Evolutionary conservation across 2,113 vertebrate species (phyloP).

Genomic region (Amblyopsis rosae): DNA sequence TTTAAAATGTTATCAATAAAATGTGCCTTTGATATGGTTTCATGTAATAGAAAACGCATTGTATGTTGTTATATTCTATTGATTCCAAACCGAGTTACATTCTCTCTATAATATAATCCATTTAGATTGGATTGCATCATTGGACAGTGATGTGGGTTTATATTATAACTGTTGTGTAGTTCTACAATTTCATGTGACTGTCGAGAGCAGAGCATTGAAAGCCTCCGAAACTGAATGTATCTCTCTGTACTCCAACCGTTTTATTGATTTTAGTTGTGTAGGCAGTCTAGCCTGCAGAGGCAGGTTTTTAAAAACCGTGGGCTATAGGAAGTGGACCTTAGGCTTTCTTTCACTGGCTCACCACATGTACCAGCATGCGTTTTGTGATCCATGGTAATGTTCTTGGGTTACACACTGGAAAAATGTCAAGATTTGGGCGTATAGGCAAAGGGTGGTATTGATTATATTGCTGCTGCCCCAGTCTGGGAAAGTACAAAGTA

Average conservation of each 20-base stretch:
- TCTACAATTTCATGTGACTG: slow-evolving; percentile 14
- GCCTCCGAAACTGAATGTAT: slow-evolving; percentile 15
- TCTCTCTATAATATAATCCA: slow-evolving; percentile 25
- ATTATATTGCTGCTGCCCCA: slow-evolving; percentile 32
- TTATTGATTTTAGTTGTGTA: slow-evolving; percentile 11
- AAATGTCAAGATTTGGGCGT: slow-evolving; percentile 16
- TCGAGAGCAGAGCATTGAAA: slow-evolving; percentile 24
- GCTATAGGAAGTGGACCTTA: slow-evolving; percentile 9
- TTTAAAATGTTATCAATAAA: not conserved
- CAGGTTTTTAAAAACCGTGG: not conserved
- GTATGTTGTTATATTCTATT: not conserved
- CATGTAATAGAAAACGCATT: not conserved
- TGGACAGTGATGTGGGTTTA: slow-evolving; percentile 23
- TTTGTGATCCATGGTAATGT: slow-evolving; percentile 6
- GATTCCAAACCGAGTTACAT: not conserved
- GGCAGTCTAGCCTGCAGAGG: slow-evolving; percentile 1
- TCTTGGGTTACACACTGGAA: slow-evolving; percentile 9
- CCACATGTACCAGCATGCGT: slow-evolving; percentile 25
- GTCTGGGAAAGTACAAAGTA: slow-evolving; percentile 11
- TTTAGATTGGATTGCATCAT: slow-evolving; percentile 51
- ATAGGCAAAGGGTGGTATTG: slow-evolving; percentile 32
- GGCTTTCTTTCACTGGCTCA: not conserved
- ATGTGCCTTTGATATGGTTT: not conserved
- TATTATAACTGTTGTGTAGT: slow-evolving; percentile 15
- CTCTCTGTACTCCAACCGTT: slow-evolving; percentile 18